phyloP scores from a whole-genome alignment of 2,113 vertebrate species.

The Neodontobutis hainanensis region DNA sequence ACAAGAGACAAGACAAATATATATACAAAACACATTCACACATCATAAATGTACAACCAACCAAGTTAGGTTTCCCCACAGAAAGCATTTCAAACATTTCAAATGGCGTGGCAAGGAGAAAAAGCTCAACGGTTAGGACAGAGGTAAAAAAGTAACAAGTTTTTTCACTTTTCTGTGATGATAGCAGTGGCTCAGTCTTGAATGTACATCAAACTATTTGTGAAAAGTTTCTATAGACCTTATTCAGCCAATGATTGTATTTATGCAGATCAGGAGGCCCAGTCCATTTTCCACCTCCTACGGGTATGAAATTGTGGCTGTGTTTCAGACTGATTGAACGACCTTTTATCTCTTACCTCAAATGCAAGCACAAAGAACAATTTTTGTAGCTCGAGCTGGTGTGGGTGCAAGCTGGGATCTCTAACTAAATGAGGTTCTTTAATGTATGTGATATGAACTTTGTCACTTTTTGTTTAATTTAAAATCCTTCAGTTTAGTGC shows the following conservation, averaged over 20 bases:
- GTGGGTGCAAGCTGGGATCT: background rate
- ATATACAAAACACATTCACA: no score
- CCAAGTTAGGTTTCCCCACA: no score
- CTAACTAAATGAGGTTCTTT: background rate
- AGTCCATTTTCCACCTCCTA: slow-evolving; percentile 10
- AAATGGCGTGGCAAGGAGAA: background rate
- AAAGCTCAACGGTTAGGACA: background rate
- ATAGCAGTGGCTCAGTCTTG: no score
- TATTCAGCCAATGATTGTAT: background rate
- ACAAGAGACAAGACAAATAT: no score
- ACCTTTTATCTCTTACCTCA: slow-evolving; percentile 13
- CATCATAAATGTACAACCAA: no score
- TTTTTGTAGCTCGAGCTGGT: slow-evolving; percentile 14
- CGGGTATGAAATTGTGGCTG: slow-evolving; percentile 11
- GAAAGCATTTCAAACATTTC: slow-evolving; percentile 23
- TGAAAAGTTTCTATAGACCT: background rate
- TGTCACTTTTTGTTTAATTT: background rate
- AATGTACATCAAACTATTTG: background rate
- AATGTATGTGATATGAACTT: slow-evolving; percentile 11
- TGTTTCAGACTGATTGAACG: slow-evolving; percentile 8
- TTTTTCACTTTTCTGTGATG: background rate
- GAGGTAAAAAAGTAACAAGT: background rate
- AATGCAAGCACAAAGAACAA: slow-evolving; percentile 21
- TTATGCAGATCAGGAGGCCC: slow-evolving; percentile 35
- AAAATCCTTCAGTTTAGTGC: background rate